phyloP scores from a whole-genome alignment of 2,797 vertebrate genomes.

The Simalia tracyae region DNA sequence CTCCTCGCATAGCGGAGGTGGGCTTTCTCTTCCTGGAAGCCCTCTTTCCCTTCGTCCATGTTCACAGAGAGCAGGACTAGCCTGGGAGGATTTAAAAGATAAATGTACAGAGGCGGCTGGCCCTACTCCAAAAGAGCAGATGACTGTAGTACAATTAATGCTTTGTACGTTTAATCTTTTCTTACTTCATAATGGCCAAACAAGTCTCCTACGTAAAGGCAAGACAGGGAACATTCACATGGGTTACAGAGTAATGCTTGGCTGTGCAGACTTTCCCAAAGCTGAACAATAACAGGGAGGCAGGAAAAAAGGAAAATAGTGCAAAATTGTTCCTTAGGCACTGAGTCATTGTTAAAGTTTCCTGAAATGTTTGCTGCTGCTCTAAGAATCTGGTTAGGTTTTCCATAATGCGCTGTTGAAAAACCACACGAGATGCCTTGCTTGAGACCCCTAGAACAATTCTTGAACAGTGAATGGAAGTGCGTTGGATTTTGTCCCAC shows the following conservation, averaged over 20 bases:
- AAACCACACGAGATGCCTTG: background rate
- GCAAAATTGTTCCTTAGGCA: slow-evolving; percentile 10
- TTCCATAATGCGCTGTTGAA: background rate
- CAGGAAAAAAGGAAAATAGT: background rate
- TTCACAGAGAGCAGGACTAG: background rate
- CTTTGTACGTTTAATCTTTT: background rate
- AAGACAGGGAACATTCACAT: background rate
- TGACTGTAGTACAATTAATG: background rate
- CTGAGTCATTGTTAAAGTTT: background rate
- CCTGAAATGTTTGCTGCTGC: background rate
- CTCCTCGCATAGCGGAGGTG: background rate
- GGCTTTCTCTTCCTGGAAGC: background rate
- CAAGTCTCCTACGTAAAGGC: background rate
- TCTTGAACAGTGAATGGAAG: slow-evolving; percentile 21
- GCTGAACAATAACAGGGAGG: background rate
- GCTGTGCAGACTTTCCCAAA: background rate
- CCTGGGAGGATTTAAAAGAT: background rate
- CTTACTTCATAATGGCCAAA: background rate
- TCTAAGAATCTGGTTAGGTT: background rate
- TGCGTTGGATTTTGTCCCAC: slow-evolving; percentile 40
- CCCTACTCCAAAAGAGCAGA: background rate
- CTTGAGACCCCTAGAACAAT: background rate
- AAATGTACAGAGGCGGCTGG: background rate
- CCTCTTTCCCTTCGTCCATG: background rate
- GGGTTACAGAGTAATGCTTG: background rate